Conservation (phyloP, 2,888 invertebrate genomes). For the Drosophila monieri region DNA sequence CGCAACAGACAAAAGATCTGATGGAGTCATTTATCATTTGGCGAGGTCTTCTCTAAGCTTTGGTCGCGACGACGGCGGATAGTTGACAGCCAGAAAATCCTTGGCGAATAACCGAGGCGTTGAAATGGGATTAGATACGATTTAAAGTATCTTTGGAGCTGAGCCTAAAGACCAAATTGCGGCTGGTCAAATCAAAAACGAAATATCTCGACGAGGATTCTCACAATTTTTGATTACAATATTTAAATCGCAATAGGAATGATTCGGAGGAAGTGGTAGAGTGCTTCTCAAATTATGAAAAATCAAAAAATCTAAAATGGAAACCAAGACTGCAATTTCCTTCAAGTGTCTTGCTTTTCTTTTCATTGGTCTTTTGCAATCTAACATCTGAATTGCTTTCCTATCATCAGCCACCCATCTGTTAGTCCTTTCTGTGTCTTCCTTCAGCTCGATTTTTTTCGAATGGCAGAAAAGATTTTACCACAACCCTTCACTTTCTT, state of each 20-base stretch:
- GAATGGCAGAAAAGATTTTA: slow-evolving; percentile 24
- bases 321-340: slow-evolving; percentile 6
- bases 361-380: slow-evolving; percentile 5
- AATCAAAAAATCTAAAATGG: slow-evolving; percentile 23
- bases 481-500: slow-evolving; percentile 19
- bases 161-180: background rate
- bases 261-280: background rate
- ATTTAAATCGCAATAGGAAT: slow-evolving; percentile 60
- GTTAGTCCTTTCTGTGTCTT: background rate
- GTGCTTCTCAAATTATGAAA: slow-evolving; percentile 21
- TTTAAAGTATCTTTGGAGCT: slow-evolving; percentile 36
- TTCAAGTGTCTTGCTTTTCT: slow-evolving; percentile 9
- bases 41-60: slow-evolving; percentile 46
- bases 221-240: slow-evolving; percentile 58
- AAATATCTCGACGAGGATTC: slow-evolving; percentile 3
- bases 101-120: background rate
- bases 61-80: slow-evolving; percentile 47
- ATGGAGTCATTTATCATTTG: slow-evolving; percentile 63
- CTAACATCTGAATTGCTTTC: slow-evolving; percentile 35
- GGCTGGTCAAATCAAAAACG: slow-evolving; percentile 27
- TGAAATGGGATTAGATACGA: slow-evolving; percentile 28
- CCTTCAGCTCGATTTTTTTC: slow-evolving; percentile 34
- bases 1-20: slow-evolving; percentile 37
- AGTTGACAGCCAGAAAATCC: slow-evolving; percentile 37
- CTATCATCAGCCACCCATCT: slow-evolving; percentile 60